Percentiles rank a stretch among this genome's conserved stretches.
Evolutionary conservation across 2,113 vertebrate genomes (phyloP).

Genomic region (Notarius lentiginosus): DNA sequence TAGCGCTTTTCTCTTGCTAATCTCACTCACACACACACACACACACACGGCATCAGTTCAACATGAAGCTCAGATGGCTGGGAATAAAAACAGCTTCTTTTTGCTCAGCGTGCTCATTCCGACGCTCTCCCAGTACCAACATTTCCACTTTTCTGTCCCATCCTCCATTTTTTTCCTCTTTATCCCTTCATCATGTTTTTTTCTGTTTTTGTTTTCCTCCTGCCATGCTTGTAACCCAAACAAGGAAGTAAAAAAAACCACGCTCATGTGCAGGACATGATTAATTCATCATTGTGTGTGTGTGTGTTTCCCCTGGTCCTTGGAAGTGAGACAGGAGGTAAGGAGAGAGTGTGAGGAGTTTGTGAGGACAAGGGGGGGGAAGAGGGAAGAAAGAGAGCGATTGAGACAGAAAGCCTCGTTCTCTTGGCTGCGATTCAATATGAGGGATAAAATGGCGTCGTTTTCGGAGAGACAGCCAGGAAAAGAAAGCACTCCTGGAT

Average conservation of each 20-base stretch:
- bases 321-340: slow-evolving; percentile 35
- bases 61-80: slow-evolving; percentile 69
- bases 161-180: slow-evolving; percentile 22
- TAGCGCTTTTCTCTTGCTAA: background rate
- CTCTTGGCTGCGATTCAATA: slow-evolving; percentile 75
- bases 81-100: slow-evolving; percentile 68
- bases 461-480: slow-evolving; percentile 62
- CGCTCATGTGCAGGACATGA: slow-evolving; percentile 59
- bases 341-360: slow-evolving; percentile 30
- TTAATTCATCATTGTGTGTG: slow-evolving; percentile 71
- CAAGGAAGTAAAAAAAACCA: slow-evolving; percentile 22
- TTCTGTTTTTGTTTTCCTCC: slow-evolving; percentile 37
- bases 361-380: background rate
- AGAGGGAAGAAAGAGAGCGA: slow-evolving; percentile 43
- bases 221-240: slow-evolving; percentile 11
- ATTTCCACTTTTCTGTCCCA: slow-evolving; percentile 46
- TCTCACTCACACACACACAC: background rate
- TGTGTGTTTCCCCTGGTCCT: slow-evolving; percentile 24
- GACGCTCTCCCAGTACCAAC: slow-evolving; percentile 71
- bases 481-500: slow-evolving; percentile 60
- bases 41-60: slow-evolving; percentile 68
- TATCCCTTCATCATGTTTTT: background rate
- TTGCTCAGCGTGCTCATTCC: slow-evolving; percentile 69
- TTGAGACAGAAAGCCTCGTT: slow-evolving; percentile 53
- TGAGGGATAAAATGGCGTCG: slow-evolving; percentile 78